Base-by-base conservation (phyloP, 2,797 vertebrate species). In the Catharus ustulatus region DNA sequence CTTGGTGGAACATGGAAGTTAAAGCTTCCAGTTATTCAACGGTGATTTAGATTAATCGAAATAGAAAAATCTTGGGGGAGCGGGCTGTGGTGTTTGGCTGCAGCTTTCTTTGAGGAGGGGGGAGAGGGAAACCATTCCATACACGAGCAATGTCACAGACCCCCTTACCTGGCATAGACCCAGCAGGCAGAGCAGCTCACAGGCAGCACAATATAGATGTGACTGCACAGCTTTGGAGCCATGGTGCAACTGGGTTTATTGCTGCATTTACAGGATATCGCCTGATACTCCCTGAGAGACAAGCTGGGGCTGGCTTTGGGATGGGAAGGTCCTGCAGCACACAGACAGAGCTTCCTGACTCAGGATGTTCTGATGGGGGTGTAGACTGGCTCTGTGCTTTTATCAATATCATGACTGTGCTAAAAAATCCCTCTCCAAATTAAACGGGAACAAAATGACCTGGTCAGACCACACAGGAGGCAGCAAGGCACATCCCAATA, bases 191-290 rank as follows among this genome's bases (percentile, higher is more conserved):
- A 82, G 63, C 46, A 79, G 40, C 38, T 79, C 72, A 24, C 4
- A 1, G 5, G 32, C 16, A 58, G 5, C 26, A 21, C 12, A 46
- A 8, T 0, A 9, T 2, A 45, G 36, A 58, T 1, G 1, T 21
- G 54, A 36, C 19, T 22, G 40, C 19, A 6, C 1, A 29, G 43
- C 30, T 86, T 30, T 14, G 55, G 51, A 66, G 51, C 15, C 54
- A 8, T 2, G 11, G 29, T 5, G 23, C 26, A 55, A 3, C 15
- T 20, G n/a, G 4, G 30, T 48, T 89, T 61, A 48, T 13, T 27
- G 40, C 52, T 10, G 7, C 34, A 21, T 40, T 87, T 59, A 29
- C 20, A 29, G 54, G 38, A 11, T 1, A 62, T 8, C 17, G 16
- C 17, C n/a, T 51, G 45, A 24, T 22, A 54, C 5, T 58, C 66